Conservation (phyloP, 2,888 invertebrate species). For the Melanargia galathea region DNA sequence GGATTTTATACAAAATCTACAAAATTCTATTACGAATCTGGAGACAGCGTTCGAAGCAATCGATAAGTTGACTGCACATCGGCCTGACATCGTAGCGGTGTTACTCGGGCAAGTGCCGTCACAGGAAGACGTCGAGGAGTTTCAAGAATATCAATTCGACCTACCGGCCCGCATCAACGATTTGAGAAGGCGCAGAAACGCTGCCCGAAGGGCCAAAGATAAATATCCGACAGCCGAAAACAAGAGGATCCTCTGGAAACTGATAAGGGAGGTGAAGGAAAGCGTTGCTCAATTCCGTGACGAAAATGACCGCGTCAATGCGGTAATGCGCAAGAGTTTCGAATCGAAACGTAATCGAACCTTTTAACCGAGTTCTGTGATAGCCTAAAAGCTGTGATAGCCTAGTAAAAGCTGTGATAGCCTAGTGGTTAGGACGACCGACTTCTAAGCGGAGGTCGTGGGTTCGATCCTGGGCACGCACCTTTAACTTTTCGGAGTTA, state of each 20-base stretch:
- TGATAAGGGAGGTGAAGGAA: background rate
- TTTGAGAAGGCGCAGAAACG: constrained; percentile 1
- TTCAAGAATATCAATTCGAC: background rate
- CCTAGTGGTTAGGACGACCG: no score
- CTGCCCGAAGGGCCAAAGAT: background rate
- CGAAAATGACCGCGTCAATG: background rate
- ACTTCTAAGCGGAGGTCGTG: no score
- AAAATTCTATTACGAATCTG: background rate
- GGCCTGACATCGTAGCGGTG: background rate
- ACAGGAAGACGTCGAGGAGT: background rate
- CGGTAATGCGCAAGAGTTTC: background rate
- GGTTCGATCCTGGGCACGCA: no score
- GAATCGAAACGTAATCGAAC: background rate
- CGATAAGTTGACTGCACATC: background rate
- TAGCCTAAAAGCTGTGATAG: no score
- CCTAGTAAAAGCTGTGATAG: no score
- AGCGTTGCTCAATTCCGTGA: background rate
- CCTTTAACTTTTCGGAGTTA: no score
- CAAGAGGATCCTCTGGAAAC: constrained; percentile 2
- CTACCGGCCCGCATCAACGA: background rate
- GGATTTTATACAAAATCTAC: background rate
- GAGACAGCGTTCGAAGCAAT: background rate
- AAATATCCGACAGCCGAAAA: background rate
- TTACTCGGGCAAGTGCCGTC: background rate
- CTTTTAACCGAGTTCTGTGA: background rate